These are phyloP conservation scores for Plecotus auritus DNA, from an alignment of 2,113 vertebrate species.

Conservation along the genomic window DNA sequence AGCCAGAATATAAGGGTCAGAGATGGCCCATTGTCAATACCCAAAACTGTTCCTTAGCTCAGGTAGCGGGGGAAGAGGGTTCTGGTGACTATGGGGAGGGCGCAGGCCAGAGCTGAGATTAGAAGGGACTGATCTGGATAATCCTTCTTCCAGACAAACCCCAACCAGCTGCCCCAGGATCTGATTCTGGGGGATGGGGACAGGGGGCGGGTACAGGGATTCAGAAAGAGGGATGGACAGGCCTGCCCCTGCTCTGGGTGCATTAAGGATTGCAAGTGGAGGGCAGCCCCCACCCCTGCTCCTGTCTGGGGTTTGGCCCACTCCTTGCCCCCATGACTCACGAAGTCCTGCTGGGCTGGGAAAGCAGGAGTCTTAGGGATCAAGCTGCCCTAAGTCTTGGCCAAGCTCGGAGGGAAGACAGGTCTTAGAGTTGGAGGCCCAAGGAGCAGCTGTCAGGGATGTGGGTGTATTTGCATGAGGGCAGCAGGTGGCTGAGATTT, in stretches of 20 bases:
- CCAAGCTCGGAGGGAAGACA: not conserved
- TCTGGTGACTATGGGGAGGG: not conserved
- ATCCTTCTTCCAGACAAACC: constrained; percentile 61
- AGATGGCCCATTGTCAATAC: not conserved
- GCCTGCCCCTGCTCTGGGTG: not conserved
- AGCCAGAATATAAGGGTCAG: not conserved
- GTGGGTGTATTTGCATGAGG: constrained; percentile 51
- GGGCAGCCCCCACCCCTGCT: not conserved
- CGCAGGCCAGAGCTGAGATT: constrained; percentile 60
- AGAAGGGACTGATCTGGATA: constrained; percentile 70
- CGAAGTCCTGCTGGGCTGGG: not conserved
- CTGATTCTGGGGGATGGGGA: not conserved
- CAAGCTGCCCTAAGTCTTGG: not conserved
- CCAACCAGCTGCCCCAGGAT: constrained; percentile 60
- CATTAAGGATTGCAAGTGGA: not conserved
- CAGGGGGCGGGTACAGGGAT: not conserved
- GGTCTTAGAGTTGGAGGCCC: not conserved
- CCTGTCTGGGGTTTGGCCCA: not conserved
- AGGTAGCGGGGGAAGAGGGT: not conserved
- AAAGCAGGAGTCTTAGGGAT: not conserved
- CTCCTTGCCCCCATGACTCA: not conserved
- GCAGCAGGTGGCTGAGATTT: constrained; percentile 67
- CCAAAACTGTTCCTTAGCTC: not conserved
- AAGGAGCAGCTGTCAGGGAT: constrained; percentile 34
- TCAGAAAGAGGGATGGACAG: not conserved